Base-by-base conservation (phyloP, 1,140 invertebrate genomes). In the Semibalanus balanoides region DNA sequence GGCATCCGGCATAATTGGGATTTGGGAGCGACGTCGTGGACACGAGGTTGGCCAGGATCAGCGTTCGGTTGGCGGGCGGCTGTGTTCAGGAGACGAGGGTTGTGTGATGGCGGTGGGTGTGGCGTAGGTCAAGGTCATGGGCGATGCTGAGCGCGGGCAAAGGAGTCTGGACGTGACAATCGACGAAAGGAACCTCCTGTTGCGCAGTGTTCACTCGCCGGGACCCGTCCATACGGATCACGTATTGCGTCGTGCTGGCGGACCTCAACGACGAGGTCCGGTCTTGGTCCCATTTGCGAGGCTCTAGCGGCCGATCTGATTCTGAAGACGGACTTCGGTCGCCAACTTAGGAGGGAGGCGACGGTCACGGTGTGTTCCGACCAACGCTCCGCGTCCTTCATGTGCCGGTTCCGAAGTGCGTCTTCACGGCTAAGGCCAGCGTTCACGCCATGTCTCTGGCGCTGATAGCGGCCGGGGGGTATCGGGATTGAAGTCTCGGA, bases 181-280 rank as follows among this genome's bases (percentile, higher is more conserved):
- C 74, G 75, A 43, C 75, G 51, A n/a, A 27, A 76, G 64, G 75
- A 76, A 76, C 64, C 74, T 76, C 51, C 75, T 19, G 64, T 76
- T 76, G 51, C 75, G 51, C 40, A 40, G 64, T 3, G 51, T 76
- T n/a, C 9, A 76, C 75, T 28, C 75, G 75, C 11, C 75, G 71
- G 7, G 75, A 76, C 9, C 75, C 75, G 29, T 73, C 64, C 40
- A 76, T 43, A 14, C 64, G 35, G 30, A 64, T 43, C 75, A 76
- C 75, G 74, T 76, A 76, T 28, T 70, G 75, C 17, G 75, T 43
- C n/a, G 27, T 43, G 29, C 31, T 76, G 75, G 64, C n/a, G 35
- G 9, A 76, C 75, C 64, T 76, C 75, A n/a, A 73, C 64, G 0
- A 70, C 31, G 5, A 75, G n/a, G 31, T 31, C 75, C 64, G 5